Conservation (phyloP, 2,797 vertebrate species). For the Sarcoramphus papa region DNA sequence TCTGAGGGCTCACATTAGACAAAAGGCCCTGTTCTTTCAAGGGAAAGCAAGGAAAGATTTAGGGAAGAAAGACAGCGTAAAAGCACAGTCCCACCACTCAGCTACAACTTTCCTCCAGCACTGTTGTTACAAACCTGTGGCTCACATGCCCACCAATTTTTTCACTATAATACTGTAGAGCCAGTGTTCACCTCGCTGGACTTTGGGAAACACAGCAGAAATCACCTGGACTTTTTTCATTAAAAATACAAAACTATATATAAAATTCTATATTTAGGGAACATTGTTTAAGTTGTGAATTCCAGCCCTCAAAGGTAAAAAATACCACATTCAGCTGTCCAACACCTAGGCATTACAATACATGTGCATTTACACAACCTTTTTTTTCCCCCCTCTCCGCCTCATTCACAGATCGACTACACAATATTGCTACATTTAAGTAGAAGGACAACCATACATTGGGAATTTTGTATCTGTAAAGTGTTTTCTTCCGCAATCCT, state of each 20-base stretch:
- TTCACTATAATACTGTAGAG: background rate
- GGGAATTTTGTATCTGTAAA: background rate
- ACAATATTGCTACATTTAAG: background rate
- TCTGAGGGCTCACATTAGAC: background rate
- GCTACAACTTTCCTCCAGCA: background rate
- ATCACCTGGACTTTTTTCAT: background rate
- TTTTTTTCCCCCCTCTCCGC: background rate
- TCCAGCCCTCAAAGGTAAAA: background rate
- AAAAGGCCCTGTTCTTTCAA: background rate
- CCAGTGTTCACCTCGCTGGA: background rate
- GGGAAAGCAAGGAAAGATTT: background rate
- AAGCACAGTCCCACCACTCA: background rate
- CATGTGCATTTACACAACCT: background rate
- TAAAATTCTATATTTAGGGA: background rate
- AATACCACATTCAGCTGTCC: rapidly evolving
- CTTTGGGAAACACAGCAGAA: background rate
- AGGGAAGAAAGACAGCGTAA: background rate
- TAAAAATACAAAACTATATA: background rate
- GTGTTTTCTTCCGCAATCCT: background rate
- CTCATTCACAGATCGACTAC: background rate
- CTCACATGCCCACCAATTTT: rapidly evolving
- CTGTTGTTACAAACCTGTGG: background rate
- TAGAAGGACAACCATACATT: background rate
- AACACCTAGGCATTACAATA: background rate
- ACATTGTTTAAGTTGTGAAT: background rate